These are phyloP conservation scores for Struthio camelus DNA, from an alignment of 2,113 vertebrate species.

Conservation along the genomic window DNA sequence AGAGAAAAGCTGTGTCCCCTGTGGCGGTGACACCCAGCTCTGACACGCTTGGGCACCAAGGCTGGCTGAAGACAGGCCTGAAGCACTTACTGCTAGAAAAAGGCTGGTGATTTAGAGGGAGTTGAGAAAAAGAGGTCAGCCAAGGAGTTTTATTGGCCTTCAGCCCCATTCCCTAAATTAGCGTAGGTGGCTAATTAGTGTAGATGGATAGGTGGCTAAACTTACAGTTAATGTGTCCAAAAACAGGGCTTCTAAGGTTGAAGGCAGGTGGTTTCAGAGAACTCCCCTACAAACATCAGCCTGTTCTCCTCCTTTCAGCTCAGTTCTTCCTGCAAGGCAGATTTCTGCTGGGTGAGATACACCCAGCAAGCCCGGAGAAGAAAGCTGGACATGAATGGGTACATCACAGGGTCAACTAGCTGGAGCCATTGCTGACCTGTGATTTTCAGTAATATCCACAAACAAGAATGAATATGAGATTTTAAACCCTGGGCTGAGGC, in stretches of 20 bases:
- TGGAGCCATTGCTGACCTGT: neutral
- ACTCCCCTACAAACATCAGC: too few relatives aligned
- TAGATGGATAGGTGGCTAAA: neutral
- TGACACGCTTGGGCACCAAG: neutral
- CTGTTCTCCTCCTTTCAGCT: neutral
- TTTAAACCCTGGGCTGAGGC: neutral
- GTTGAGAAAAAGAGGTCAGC: neutral
- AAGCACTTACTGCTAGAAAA: neutral
- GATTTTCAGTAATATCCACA: neutral
- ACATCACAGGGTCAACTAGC: too few relatives aligned
- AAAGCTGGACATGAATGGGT: neutral
- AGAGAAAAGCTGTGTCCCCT: neutral
- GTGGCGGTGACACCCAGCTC: neutral
- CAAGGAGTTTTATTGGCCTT: neutral
- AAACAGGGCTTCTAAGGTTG: neutral
- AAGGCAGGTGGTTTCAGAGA: neutral
- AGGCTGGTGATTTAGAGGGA: neutral
- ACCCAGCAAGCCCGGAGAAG: neutral
- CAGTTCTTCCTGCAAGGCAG: rapidly evolving
- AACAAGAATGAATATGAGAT: neutral
- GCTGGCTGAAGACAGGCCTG: neutral
- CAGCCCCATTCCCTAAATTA: neutral
- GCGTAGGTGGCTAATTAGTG: neutral
- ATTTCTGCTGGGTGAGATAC: neutral
- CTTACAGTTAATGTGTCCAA: neutral